Evolutionary conservation across 2,797 vertebrate species (phyloP).

Genomic region (Acanthurus tractus): DNA sequence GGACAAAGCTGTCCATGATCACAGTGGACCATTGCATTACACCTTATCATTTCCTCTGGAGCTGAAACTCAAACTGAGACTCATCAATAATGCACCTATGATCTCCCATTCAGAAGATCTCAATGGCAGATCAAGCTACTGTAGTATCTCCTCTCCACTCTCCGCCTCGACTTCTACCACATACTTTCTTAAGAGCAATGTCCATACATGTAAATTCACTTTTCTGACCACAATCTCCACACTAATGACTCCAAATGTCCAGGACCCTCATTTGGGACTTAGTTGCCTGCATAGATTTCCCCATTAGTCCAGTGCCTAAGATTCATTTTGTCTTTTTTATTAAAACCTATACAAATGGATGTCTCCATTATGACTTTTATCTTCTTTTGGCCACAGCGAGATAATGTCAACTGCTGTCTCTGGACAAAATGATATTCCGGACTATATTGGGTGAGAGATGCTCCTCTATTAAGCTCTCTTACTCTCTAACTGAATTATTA

Average conservation of each 20-base stretch:
- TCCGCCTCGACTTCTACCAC: constrained; percentile 27
- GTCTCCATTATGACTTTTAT: constrained; percentile 76
- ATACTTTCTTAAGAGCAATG: constrained; percentile 48
- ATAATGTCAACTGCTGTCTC: constrained; percentile 82
- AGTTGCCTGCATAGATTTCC: constrained; percentile 79
- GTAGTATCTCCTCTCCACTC: constrained; percentile 62
- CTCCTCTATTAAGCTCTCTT: constrained; percentile 80
- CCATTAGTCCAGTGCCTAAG: constrained; percentile 61
- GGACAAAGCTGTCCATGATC: constrained; percentile 78
- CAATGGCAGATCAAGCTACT: constrained; percentile 77
- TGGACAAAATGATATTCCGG: constrained; percentile 84
- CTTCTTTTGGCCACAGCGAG: constrained; percentile 76
- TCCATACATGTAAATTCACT: constrained; percentile 57
- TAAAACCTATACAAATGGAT: constrained; percentile 81
- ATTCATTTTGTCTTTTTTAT: constrained; percentile 82
- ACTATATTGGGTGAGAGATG: constrained; percentile 78
- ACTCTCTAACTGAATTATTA: constrained; percentile 89
- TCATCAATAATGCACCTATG: constrained; percentile 86
- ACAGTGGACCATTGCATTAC: constrained; percentile 84
- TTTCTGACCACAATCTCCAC: constrained; percentile 43
- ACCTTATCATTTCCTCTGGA: constrained; percentile 87
- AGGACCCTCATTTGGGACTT: constrained; percentile 70
- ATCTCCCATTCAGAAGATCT: constrained; percentile 83
- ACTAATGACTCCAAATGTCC: constrained; percentile 64
- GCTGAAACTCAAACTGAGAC: constrained; percentile 83